phyloP scores from a whole-genome alignment of 2,888 invertebrate species.

The Tiliacea citrago region DNA sequence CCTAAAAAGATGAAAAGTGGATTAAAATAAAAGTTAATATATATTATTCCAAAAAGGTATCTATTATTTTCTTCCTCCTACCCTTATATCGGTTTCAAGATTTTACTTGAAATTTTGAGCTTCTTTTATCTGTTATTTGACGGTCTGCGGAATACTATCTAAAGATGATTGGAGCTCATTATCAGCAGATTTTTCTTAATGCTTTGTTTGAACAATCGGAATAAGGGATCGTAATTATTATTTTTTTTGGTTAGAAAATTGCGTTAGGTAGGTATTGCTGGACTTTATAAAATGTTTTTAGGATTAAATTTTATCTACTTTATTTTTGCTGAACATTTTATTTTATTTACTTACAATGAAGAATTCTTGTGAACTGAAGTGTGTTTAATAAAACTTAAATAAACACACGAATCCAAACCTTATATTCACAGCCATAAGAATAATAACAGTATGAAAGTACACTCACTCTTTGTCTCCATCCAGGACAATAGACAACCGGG shows the following conservation, averaged over 20 bases:
- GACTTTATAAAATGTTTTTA: too few species aligned
- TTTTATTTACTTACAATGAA: constrained; percentile 2
- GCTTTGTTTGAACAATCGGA: constrained; percentile 29
- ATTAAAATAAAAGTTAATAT: too few species aligned
- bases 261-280: background rate
- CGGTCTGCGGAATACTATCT: too few species aligned
- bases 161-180: too few species aligned
- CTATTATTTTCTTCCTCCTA: too few species aligned
- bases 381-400: background rate
- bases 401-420: constrained; percentile 4
- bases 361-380: background rate
- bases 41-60: too few species aligned
- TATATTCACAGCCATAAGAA: background rate
- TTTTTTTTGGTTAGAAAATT: background rate
- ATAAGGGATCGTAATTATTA: background rate
- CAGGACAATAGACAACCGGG: constrained; percentile 12
- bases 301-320: too few species aligned
- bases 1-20: too few species aligned
- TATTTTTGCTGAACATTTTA: background rate
- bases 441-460: background rate
- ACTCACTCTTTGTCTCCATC: constrained; percentile 41
- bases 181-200: constrained; percentile 4
- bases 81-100: too few species aligned
- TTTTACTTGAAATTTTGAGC: too few species aligned
- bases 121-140: too few species aligned